A percentile compares a stretch with the other conserved stretches of the same genome.
phyloP scores from a whole-genome alignment of 2,113 vertebrate species.

The Scomber japonicus region DNA sequence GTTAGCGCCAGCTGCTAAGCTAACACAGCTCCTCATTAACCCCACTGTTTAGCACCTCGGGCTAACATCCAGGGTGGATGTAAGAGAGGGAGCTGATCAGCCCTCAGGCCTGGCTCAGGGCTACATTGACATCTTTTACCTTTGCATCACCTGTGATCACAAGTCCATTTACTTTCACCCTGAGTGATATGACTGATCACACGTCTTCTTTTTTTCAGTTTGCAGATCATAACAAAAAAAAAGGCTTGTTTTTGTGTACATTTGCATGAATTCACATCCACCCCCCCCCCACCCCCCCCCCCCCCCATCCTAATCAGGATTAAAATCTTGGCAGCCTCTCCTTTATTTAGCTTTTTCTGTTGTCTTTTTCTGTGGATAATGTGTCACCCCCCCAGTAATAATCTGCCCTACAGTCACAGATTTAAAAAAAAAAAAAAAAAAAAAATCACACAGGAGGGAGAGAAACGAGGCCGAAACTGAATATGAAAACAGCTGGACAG shows the following conservation, averaged over 20 bases:
- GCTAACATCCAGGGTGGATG: background rate
- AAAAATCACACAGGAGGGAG: conserved; percentile 47
- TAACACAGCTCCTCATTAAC: conserved; percentile 39
- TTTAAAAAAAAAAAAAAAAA: conserved; percentile 59
- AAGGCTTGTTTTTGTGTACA: conserved; percentile 20
- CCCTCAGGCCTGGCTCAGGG: conserved; percentile 14
- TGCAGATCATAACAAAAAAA: conserved; percentile 3
- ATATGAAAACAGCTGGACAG: conserved; percentile 86
- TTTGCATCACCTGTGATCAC: background rate
- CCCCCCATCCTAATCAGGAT: conserved; percentile 57
- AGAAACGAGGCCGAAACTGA: conserved; percentile 77
- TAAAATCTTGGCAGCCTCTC: conserved; percentile 68
- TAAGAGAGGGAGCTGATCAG: conserved; percentile 11
- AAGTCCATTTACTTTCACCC: background rate
- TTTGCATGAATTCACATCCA: conserved; percentile 8
- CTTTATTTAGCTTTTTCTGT: conserved; percentile 71
- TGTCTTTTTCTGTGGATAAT: conserved; percentile 71
- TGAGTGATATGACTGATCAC: conserved; percentile 15
- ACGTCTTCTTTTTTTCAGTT: background rate
- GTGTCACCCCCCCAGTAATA: conserved; percentile 73
- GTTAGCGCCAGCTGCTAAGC: conserved; percentile 46
- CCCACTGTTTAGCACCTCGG: conserved; percentile 9
- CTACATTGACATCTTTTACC: background rate
- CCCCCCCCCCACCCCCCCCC: background rate
- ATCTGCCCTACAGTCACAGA: conserved; percentile 76